Evolutionary conservation across 2,113 vertebrate genomes (phyloP), one percentile per base, ranked within the genome.

Genomic region (Potamarius usumacintae): DNA sequence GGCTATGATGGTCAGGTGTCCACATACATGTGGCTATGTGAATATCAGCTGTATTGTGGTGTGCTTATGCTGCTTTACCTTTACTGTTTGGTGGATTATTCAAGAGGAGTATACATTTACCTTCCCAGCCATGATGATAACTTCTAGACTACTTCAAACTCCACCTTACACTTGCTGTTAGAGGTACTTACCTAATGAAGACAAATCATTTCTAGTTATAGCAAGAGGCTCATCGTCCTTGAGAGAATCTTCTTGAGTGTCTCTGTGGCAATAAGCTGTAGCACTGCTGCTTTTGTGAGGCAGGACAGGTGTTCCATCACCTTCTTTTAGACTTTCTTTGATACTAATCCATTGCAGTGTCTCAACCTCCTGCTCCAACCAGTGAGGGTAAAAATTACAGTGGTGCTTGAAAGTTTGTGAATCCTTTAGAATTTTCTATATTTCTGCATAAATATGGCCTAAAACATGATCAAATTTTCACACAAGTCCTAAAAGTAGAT

Each of bases 291-390:
- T 63, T 11, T 57, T 53, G 3, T 9, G 25, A 55, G 10, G 76
- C 80, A 79, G 81, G 77, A 72, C 86, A 88, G 88, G 86, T 89
- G 67, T 84, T 86, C 69, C 53, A 22, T 82, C 30, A 22, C 85
- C 79, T 89, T 34, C 72, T 48, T 55, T 79, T 52, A 84, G 76
- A 88, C 50, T 69, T 84, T 84, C 53, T 72, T 42, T 50, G 18
- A 74, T 60, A 82, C 82, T 88, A 92, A 91, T 91, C 89, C 86
- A 90, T 81, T 87, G 86, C 74, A 83, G 83, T 89, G 89, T 77
- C 62, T 58, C 85, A 85, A 83, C 69, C 85, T 86, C 58, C 57
- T 60, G 58, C 76, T 65, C 17, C 71, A 52, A 9, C n/a, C 74
- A 87, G 87, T 53, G 81, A 89, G 78, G 85, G 83, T 84, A 87